Percentiles rank a stretch among this genome's conserved stretches.
Conservation (phyloP, 2,888 invertebrate species). For the Catocala nupta region DNA sequence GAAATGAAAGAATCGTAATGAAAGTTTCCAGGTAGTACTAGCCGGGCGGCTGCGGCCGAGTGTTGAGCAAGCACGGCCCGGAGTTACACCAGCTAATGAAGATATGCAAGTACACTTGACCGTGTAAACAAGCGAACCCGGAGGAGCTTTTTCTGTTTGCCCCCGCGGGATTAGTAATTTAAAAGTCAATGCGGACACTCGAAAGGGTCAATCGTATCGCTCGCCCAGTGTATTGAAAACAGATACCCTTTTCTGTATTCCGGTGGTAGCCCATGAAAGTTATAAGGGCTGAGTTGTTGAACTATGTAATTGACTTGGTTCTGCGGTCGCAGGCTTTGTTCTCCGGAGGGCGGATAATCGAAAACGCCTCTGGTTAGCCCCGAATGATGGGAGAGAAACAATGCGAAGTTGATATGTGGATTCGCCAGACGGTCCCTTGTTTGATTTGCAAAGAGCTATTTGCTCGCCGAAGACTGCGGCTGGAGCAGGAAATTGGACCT, state of each 20-base stretch:
- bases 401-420: slow-evolving; percentile 86
- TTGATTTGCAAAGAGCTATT: slow-evolving; percentile 87
- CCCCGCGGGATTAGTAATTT: slow-evolving; percentile 87
- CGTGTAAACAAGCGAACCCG: slow-evolving; percentile 80
- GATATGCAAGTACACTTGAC: slow-evolving; percentile 84
- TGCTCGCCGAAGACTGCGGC: slow-evolving; percentile 79
- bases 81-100: slow-evolving; percentile 77
- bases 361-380: slow-evolving; percentile 86
- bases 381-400: slow-evolving; percentile 83
- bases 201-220: slow-evolving; percentile 85
- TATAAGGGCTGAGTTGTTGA: slow-evolving; percentile 87
- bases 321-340: slow-evolving; percentile 86
- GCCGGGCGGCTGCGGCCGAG: slow-evolving; percentile 54
- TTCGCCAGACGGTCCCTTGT: slow-evolving; percentile 82
- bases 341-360: slow-evolving; percentile 84
- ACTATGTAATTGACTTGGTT: slow-evolving; percentile 87
- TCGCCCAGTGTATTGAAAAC: slow-evolving; percentile 84
- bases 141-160: slow-evolving; percentile 81
- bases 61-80: slow-evolving; percentile 78
- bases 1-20: slow-evolving; percentile 59
- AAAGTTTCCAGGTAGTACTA: slow-evolving; percentile 57
- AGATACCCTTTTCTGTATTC: slow-evolving; percentile 87
- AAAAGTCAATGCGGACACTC: slow-evolving; percentile 88
- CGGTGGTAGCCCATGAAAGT: slow-evolving; percentile 85
- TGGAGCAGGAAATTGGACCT: slow-evolving; percentile 81